Evolutionary conservation across 2,888 invertebrate genomes (phyloP).

Genomic region (Yponomeuta malinellus): DNA sequence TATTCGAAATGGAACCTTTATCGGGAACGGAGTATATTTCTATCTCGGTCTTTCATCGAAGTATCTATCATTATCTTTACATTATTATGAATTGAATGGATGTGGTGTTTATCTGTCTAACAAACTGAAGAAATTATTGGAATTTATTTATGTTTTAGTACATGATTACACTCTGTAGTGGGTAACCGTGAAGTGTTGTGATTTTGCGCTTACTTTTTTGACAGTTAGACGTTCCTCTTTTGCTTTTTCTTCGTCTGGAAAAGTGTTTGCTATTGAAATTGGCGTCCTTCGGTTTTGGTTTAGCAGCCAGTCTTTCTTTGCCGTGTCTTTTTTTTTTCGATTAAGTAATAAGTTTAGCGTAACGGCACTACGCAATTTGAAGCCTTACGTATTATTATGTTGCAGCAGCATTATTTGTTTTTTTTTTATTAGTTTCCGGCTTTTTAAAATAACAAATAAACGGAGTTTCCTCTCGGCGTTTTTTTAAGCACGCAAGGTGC

Average conservation of each 20-base stretch:
- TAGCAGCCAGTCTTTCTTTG: not conserved
- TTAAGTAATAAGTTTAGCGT: too few species aligned
- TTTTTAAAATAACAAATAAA: not conserved
- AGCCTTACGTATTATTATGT: too few species aligned
- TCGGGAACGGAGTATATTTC: not conserved
- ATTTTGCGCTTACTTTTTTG: not conserved
- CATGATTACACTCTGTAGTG: conserved; percentile 16
- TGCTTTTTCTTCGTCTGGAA: not conserved
- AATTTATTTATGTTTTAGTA: conserved; percentile 5
- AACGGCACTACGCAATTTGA: too few species aligned
- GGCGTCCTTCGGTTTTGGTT: not conserved
- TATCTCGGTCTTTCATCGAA: not conserved
- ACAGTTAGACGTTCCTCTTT: not conserved
- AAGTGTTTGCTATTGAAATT: not conserved
- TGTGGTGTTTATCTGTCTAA: not conserved
- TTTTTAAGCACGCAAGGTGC: not conserved
- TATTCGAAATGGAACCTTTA: not conserved
- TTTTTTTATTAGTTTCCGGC: conserved; percentile 17
- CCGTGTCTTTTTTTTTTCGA: conserved; percentile 13
- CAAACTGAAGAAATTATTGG: not conserved
- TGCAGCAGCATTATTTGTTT: conserved; percentile 22
- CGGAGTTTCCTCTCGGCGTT: not conserved
- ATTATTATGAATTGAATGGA: not conserved
- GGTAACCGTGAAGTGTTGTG: not conserved
- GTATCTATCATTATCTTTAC: not conserved